Conservation (phyloP, 2,797 vertebrate species). For the Schizopygopsis malacanthus region DNA sequence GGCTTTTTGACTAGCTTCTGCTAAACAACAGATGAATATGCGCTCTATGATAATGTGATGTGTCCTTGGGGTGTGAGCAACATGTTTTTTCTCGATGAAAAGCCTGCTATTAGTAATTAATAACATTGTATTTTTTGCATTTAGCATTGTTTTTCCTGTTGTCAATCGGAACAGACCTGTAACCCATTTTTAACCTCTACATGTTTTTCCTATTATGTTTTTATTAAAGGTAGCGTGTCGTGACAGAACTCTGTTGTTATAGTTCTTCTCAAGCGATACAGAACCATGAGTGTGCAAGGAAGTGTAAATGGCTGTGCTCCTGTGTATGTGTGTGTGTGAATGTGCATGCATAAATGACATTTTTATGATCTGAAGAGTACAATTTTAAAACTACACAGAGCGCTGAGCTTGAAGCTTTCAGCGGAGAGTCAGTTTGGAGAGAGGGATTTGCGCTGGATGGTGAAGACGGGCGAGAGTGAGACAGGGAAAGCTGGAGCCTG, state of each 20-base stretch:
- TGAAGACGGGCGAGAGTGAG: slow-evolving; percentile 53
- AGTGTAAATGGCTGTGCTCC: neutral
- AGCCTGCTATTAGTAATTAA: neutral
- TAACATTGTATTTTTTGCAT: neutral
- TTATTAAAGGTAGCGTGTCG: neutral
- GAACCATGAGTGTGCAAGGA: neutral
- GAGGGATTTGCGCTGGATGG: slow-evolving; percentile 41
- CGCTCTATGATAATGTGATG: too few relatives aligned
- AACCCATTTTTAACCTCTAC: neutral
- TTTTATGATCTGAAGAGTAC: slow-evolving; percentile 34
- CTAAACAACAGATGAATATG: neutral
- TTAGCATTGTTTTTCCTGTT: neutral
- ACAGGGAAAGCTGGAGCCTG: slow-evolving; percentile 46
- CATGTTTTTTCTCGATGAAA: neutral
- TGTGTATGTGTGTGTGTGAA: slow-evolving; percentile 15
- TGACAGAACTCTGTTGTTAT: neutral
- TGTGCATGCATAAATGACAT: slow-evolving; percentile 23
- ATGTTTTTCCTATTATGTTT: neutral
- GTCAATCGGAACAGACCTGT: neutral
- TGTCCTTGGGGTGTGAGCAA: too few relatives aligned
- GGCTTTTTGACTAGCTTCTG: neutral
- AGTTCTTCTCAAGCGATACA: slow-evolving; percentile 3
- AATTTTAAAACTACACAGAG: slow-evolving; percentile 31
- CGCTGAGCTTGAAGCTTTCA: slow-evolving; percentile 42
- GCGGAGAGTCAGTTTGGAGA: slow-evolving; percentile 24